Conservation (phyloP, 2,797 vertebrate genomes). For the Neosilurus mollespiculum region DNA sequence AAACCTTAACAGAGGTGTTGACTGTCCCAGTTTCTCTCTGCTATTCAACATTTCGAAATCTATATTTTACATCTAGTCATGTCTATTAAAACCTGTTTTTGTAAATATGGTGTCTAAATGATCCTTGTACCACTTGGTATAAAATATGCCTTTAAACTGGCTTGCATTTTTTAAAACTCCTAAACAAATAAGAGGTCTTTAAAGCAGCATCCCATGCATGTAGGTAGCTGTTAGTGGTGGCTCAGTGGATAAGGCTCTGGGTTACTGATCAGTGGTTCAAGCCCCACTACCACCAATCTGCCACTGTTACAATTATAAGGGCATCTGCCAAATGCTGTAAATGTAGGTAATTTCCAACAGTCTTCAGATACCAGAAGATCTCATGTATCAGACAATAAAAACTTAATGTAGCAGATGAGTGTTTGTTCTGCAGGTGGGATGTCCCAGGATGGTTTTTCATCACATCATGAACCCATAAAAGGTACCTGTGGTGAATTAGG, state of each 20-base stretch:
- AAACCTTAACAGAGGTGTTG: background rate
- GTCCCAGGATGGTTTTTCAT: too few species aligned
- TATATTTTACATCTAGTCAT: background rate
- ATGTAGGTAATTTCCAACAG: background rate
- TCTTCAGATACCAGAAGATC: background rate
- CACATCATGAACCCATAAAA: too few species aligned
- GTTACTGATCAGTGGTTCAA: too few species aligned
- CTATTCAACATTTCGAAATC: background rate
- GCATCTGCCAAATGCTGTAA: too few species aligned
- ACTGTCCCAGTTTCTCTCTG: background rate
- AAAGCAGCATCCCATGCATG: background rate
- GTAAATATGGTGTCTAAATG: background rate
- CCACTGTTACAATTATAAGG: too few species aligned
- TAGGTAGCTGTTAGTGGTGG: background rate
- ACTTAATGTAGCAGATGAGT: background rate
- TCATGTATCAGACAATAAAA: background rate
- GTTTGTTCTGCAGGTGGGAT: background rate
- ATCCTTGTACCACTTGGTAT: background rate
- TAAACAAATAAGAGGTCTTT: background rate
- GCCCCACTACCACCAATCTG: too few species aligned
- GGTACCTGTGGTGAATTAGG: too few species aligned
- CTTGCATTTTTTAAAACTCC: background rate
- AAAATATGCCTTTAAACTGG: background rate
- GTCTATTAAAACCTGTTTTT: background rate
- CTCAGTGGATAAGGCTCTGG: too few species aligned